Percentiles rank a stretch among this genome's conserved stretches.
phyloP scores from a whole-genome alignment of 2,888 invertebrate genomes.

The Lissonota sp. region DNA sequence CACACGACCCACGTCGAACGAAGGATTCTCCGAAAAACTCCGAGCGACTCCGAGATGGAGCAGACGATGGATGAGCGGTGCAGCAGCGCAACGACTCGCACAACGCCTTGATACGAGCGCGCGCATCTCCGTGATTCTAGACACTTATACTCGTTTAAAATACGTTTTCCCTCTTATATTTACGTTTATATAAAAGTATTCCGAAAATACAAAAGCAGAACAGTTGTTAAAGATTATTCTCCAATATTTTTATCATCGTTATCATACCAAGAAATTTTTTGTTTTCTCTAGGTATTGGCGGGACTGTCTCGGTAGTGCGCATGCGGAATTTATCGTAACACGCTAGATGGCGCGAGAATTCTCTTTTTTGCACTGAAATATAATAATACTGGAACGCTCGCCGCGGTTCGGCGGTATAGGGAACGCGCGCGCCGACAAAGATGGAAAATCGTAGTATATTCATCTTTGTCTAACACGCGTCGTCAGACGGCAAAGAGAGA shows the following conservation, averaged over 20 bases:
- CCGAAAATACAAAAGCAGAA: not conserved
- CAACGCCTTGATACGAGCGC: slow-evolving; percentile 44
- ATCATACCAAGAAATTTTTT: not conserved
- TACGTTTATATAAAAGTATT: not conserved
- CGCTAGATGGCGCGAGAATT: not conserved
- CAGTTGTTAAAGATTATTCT: not conserved
- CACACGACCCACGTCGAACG: slow-evolving; percentile 14
- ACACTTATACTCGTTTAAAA: not conserved
- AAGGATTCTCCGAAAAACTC: slow-evolving; percentile 25
- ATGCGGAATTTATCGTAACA: not conserved
- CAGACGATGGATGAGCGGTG: slow-evolving; percentile 38
- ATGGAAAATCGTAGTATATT: too few relatives aligned
- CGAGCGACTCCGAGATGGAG: slow-evolving; percentile 24
- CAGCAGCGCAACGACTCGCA: not conserved
- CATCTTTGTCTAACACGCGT: too few relatives aligned
- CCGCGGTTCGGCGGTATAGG: too few relatives aligned
- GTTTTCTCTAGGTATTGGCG: slow-evolving; percentile 10
- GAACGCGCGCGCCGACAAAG: too few relatives aligned
- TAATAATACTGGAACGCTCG: too few relatives aligned
- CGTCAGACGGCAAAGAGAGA: too few relatives aligned
- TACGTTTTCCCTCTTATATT: slow-evolving; percentile 19
- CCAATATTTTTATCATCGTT: not conserved
- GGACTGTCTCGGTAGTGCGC: not conserved
- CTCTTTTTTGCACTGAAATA: slow-evolving; percentile 5
- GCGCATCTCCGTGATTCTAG: not conserved